Evolutionary conservation across 1,140 invertebrate genomes (phyloP), one percentile per base, ranked within the genome.

Genomic region (Nephila pilipes): DNA sequence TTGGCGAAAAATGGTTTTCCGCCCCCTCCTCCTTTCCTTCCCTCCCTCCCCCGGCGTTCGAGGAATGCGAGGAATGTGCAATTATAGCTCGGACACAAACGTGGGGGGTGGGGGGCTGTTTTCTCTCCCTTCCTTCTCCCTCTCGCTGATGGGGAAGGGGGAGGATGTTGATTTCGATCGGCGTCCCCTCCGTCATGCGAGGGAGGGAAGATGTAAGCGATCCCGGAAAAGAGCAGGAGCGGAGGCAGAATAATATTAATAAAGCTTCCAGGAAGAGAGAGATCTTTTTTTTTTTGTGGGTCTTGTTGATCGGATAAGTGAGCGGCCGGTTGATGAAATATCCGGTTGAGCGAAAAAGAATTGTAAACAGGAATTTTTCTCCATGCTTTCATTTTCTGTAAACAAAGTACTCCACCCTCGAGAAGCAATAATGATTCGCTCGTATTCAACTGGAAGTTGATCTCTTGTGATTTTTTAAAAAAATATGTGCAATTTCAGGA

Each of bases 41-140:
- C 18, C 29, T n/a, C 75, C 38, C n/a, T 85, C 90, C 58, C 25
- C 63, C 65, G 18, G 6, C 65, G 38, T 25, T 36, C 46, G 80
- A 87, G 91, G 91, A 93, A 93, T 93, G 57, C 57, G 32, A 60
- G 91, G 91, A 93, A 93, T 93, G 91, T 93, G 91, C 91, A 93
- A 93, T 93, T 93, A 93, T 80, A 79, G 91, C 60, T 93, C 85
- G 91, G 91, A 93, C 91, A 93, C 90, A 85, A 54, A 85, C 90
- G 60, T 57, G 69, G 69, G 20, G 69, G 57, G 75, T 16, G 65
- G 85, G 38, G 32, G 60, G 55, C 60, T 87, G 46, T 57, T 65
- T 58, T 85, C 80, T 65, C 57, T 54, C 85, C n/a, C 32, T 18
- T 36, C 90, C 58, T 65, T 32, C 29, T 92, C n/a, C 32, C 29